Base-by-base conservation (phyloP, 2,113 vertebrate species). In the Geococcyx californianus region DNA sequence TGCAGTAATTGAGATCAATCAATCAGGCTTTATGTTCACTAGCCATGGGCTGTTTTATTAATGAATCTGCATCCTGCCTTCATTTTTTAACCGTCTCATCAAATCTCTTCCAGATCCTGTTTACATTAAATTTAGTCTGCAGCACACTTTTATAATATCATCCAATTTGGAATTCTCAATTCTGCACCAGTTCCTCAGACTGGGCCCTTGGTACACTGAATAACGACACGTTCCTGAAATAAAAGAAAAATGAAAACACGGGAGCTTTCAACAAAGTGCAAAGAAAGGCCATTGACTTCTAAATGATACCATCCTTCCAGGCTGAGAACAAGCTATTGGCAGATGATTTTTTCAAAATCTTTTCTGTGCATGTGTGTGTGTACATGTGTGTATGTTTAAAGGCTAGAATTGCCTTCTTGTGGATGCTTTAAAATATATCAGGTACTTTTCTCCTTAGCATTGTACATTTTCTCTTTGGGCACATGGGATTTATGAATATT, bases 401-500 rank as follows among this genome's bases (percentile, higher is more conserved):
- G 52, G 16, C 55, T 84, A 20, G 42, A 94, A 83, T 59, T 87
- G 60, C 63, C 52, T 95, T 93, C 59, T 59, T 47, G 40, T 67
- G 34, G 47, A 36, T 31, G 40, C 74, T 91, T 94, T 93, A 47
- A 94, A 96, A 96, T 87, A 72, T 31, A 90, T 44, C 81, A 86
- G 87, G 73, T 96, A 78, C 59, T 94, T 89, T 87, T 81, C 93
- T 93, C 63, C 42, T 52, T 91, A 95, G 75, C 52, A 63, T 82
- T 58, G 45, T 86, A 70, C 31, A 49, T 93, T 93, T 95, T 97
- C 87, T 90, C 24, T 58, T 85, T 88, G 83, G 86, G 89, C 76
- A 94, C 91, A 70, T 87, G 94, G 70, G 56, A 89, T 96, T 97
- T 92, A 96, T 96, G 90, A 94, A 79, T 93, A 96, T 95, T 95